These are phyloP conservation scores for Micrastur ruficollis DNA, from an alignment of 2,797 vertebrate species.

Conservation along the genomic window DNA sequence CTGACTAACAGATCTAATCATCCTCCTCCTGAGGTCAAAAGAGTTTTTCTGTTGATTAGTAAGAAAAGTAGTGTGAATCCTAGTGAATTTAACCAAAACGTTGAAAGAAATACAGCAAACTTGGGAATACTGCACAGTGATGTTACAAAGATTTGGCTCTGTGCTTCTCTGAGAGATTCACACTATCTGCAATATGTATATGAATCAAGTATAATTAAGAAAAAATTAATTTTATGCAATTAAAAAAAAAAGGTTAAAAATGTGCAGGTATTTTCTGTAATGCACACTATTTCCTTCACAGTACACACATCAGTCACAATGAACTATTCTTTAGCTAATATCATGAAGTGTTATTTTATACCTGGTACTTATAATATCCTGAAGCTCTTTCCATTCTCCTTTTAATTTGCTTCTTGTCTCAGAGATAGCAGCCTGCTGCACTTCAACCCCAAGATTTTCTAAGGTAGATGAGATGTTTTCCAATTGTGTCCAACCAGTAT, in stretches of 20 bases:
- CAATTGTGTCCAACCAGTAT: constrained; percentile 80
- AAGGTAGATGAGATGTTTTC: constrained; percentile 70
- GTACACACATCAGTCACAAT: background rate
- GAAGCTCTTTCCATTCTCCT: constrained; percentile 79
- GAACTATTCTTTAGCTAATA: background rate
- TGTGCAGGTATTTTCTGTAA: background rate
- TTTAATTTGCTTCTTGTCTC: constrained; percentile 74
- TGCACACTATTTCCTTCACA: background rate
- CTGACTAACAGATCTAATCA: background rate
- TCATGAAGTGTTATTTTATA: constrained; percentile 48
- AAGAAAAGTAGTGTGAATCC: background rate
- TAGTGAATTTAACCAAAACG: background rate
- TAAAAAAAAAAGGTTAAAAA: background rate
- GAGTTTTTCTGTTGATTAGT: background rate
- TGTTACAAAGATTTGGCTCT: background rate
- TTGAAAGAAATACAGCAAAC: background rate
- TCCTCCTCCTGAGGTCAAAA: background rate
- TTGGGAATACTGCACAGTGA: background rate
- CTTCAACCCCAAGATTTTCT: constrained; percentile 62
- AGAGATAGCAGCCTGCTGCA: constrained; percentile 57
- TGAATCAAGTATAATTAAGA: background rate
- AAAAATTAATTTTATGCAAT: background rate
- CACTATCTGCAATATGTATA: background rate
- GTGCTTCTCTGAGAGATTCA: background rate
- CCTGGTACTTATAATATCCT: constrained; percentile 78